These are phyloP conservation scores for Lithophane semibrunnea DNA, from an alignment of 2,888 invertebrate species.

Conservation along the genomic window DNA sequence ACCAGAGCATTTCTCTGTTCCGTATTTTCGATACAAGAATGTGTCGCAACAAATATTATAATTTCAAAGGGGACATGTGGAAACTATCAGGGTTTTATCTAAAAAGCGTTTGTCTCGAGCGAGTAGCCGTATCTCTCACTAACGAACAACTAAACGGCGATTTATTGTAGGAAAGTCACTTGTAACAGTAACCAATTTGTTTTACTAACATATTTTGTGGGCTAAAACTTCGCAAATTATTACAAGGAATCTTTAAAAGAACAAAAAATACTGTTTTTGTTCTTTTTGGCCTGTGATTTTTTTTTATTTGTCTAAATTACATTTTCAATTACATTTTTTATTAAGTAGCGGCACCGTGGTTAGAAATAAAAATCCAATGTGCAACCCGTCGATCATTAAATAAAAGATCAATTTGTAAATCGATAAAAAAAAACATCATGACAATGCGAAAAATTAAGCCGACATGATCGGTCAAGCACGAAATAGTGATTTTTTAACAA, in stretches of 20 bases:
- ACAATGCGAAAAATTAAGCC: slow-evolving; percentile 36
- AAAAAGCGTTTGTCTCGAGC: slow-evolving; percentile 55
- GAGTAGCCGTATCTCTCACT: slow-evolving; percentile 57
- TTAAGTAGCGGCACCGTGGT: slow-evolving; percentile 4
- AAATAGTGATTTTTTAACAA: slow-evolving; percentile 29
- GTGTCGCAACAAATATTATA: slow-evolving; percentile 48
- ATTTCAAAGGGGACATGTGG: slow-evolving; percentile 47
- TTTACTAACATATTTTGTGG: slow-evolving; percentile 27
- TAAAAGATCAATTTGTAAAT: slow-evolving; percentile 33
- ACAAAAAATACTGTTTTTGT: too few species aligned
- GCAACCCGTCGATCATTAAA: slow-evolving; percentile 61
- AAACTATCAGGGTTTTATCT: slow-evolving; percentile 61
- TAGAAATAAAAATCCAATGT: slow-evolving; percentile 29
- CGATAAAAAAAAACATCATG: slow-evolving; percentile 46
- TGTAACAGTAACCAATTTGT: slow-evolving; percentile 56
- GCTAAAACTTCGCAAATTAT: slow-evolving; percentile 9
- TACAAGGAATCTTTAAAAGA: neutral
- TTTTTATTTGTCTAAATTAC: neutral
- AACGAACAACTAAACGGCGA: slow-evolving; percentile 58
- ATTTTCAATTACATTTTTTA: slow-evolving; percentile 19
- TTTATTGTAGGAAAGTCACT: slow-evolving; percentile 55
- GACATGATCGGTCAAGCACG: slow-evolving; percentile 21
- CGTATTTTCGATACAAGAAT: slow-evolving; percentile 29
- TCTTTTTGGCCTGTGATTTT: too few species aligned
- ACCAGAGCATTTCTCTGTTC: slow-evolving; percentile 27